phyloP scores from a whole-genome alignment of 2,797 vertebrate species.

The Hoplostethus mediterraneus region DNA sequence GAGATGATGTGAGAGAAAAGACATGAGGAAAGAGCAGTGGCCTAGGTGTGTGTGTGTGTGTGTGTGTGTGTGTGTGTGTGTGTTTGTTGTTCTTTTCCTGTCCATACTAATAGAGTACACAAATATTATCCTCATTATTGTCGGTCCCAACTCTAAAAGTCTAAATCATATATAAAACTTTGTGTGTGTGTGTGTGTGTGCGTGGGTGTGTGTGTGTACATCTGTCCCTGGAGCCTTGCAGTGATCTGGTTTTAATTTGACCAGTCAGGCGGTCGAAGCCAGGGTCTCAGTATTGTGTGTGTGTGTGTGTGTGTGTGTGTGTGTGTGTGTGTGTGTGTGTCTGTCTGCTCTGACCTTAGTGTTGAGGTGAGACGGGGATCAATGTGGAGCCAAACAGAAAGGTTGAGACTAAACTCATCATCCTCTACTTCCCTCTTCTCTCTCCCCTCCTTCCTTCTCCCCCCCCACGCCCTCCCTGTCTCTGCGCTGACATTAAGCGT shows the following conservation, averaged over 20 bases:
- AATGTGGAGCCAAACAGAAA: slow-evolving; percentile 77
- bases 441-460: slow-evolving; percentile 10
- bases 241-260: slow-evolving; percentile 85
- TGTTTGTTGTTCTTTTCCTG: slow-evolving; percentile 1
- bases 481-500: slow-evolving; percentile 15
- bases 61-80: slow-evolving; percentile 11
- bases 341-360: slow-evolving; percentile 61
- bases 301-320: slow-evolving; percentile 30
- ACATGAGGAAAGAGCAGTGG: too few species aligned
- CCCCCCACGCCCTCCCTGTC: neutral
- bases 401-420: slow-evolving; percentile 61
- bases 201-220: slow-evolving; percentile 16
- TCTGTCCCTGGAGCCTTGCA: slow-evolving; percentile 57
- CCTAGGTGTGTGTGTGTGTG: neutral
- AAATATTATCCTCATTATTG: neutral
- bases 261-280: slow-evolving; percentile 75
- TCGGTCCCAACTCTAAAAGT: too few species aligned
- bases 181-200: neutral
- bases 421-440: slow-evolving; percentile 44
- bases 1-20: too few species aligned
- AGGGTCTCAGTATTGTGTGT: slow-evolving; percentile 66
- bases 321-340: slow-evolving; percentile 17
- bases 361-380: slow-evolving; percentile 73
- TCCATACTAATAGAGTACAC: neutral
- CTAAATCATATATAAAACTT: neutral